phyloP scores from a whole-genome alignment of 2,797 vertebrate species.

The Odontamblyopus lacepedii region DNA sequence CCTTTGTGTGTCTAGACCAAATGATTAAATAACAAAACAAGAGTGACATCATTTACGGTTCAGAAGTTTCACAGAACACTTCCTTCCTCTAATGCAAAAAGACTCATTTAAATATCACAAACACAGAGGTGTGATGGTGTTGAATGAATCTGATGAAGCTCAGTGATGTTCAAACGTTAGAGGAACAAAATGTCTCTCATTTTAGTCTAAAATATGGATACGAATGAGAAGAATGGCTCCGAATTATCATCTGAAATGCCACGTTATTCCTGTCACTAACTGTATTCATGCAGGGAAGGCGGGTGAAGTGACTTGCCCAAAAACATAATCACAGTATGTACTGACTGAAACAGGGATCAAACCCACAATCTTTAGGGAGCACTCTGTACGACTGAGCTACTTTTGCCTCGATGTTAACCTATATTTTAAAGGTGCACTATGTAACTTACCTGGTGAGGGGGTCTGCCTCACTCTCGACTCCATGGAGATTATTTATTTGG shows the following conservation, averaged over 20 bases:
- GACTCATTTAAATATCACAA: slow-evolving; percentile 17
- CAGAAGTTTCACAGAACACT: slow-evolving; percentile 29
- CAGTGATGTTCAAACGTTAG: background rate
- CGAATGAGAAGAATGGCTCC: background rate
- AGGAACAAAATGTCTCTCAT: background rate
- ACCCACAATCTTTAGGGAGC: too few relatives aligned
- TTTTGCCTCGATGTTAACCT: too few relatives aligned
- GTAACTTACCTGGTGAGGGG: too few relatives aligned
- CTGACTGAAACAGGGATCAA: too few relatives aligned
- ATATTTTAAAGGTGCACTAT: too few relatives aligned
- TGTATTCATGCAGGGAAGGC: background rate
- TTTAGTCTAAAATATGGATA: background rate
- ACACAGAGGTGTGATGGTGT: slow-evolving; percentile 9
- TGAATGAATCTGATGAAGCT: background rate
- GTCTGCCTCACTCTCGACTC: too few relatives aligned
- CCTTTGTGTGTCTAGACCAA: background rate
- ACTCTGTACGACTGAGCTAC: too few relatives aligned
- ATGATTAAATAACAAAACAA: slow-evolving; percentile 7
- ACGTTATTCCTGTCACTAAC: too few relatives aligned
- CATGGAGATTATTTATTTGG: too few relatives aligned
- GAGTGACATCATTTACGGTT: background rate
- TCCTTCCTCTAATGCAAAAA: slow-evolving; percentile 12
- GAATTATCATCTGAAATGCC: background rate
- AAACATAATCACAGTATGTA: too few relatives aligned
- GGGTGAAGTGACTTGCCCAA: background rate